Conservation (phyloP, 2,113 vertebrate genomes). For the Columbina picui region DNA sequence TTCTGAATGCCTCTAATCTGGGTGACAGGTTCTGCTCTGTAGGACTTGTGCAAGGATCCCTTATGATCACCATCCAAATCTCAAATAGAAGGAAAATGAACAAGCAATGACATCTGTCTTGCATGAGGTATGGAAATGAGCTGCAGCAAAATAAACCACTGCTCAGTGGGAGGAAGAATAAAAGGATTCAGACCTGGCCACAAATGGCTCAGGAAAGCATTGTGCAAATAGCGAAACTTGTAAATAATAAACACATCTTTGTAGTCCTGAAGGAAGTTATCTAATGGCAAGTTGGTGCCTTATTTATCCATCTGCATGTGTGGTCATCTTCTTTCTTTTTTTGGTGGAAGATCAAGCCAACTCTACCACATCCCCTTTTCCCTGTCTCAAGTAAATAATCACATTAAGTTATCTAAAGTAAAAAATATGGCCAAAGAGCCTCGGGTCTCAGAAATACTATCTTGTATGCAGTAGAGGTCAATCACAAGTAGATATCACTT, state of each 20-base stretch:
- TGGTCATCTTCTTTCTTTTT: background rate
- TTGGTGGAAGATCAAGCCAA: background rate
- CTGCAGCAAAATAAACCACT: background rate
- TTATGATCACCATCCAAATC: background rate
- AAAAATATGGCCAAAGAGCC: background rate
- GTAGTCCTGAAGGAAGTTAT: background rate
- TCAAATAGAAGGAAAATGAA: background rate
- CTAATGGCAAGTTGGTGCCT: background rate
- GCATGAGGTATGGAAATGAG: background rate
- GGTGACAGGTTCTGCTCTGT: background rate
- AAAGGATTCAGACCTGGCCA: background rate
- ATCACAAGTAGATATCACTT: background rate
- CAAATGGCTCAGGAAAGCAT: background rate
- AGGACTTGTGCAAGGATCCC: background rate
- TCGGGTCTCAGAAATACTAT: background rate
- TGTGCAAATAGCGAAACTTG: conserved; percentile 3
- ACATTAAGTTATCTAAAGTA: background rate
- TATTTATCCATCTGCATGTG: background rate
- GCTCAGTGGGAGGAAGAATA: background rate
- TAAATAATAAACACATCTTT: background rate
- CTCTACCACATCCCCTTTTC: background rate
- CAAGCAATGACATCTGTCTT: background rate
- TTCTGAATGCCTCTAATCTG: background rate
- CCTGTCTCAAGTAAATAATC: background rate
- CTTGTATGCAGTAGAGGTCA: background rate